A percentile compares a stretch with the other conserved stretches of the same genome.
phyloP scores from a whole-genome alignment of 2,113 vertebrate genomes.

The Mesembrinibis cayennensis region DNA sequence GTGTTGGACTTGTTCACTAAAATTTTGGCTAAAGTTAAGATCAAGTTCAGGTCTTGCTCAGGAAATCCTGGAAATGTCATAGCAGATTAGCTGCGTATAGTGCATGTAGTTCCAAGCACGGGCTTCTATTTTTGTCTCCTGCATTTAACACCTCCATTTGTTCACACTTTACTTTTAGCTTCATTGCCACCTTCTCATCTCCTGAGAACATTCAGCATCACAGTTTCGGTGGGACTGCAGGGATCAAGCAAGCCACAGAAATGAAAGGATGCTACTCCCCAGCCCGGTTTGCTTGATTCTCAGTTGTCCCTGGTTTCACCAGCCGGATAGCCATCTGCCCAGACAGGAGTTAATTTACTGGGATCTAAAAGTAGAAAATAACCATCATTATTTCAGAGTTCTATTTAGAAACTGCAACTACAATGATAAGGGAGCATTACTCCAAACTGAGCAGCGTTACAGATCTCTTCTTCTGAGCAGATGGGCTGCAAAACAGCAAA shows the following conservation, averaged over 20 bases:
- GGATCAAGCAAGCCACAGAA: constrained; percentile 37
- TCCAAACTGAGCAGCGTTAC: constrained; percentile 65
- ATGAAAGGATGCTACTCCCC: constrained; percentile 37
- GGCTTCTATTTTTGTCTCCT: neutral
- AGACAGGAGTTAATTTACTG: constrained; percentile 67
- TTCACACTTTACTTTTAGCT: neutral
- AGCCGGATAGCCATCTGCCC: constrained; percentile 64
- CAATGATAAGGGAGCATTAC: constrained; percentile 50
- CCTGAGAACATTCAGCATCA: constrained; percentile 21
- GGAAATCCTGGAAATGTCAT: neutral
- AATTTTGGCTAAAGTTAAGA: neutral
- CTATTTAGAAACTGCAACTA: constrained; percentile 67
- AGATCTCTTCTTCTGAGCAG: constrained; percentile 66
- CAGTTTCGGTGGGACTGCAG: constrained; percentile 10
- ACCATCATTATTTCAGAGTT: constrained; percentile 72
- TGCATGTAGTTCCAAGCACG: neutral
- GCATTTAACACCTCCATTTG: neutral
- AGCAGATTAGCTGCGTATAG: neutral
- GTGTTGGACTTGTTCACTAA: neutral
- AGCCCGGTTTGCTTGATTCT: constrained; percentile 42
- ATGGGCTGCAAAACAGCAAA: constrained; percentile 74
- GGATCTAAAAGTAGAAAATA: constrained; percentile 71
- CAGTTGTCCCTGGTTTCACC: constrained; percentile 56
- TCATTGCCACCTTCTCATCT: constrained; percentile 13
- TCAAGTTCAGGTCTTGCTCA: neutral